Evolutionary conservation across 2,113 vertebrate species (phyloP).

Genomic region (Meles meles): DNA sequence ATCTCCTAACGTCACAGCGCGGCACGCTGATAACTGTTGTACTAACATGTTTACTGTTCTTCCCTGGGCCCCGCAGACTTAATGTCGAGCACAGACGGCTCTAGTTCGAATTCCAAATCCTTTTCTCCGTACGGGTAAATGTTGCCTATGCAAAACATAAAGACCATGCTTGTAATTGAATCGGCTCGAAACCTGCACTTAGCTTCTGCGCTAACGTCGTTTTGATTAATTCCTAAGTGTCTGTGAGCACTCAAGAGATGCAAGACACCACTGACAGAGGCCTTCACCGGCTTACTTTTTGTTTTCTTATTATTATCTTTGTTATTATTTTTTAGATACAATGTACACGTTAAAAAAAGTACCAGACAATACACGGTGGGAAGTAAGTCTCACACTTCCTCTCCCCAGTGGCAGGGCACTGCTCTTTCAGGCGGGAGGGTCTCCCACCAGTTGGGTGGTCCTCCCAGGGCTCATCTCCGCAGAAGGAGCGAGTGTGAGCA

Average conservation of each 20-base stretch:
- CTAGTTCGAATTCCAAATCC: conserved; percentile 44
- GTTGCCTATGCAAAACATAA: conserved; percentile 35
- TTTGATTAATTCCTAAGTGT: not conserved
- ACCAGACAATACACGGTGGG: not conserved
- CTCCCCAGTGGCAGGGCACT: not conserved
- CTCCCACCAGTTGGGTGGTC: not conserved
- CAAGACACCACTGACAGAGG: not conserved
- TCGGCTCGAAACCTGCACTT: not conserved
- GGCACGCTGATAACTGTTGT: not conserved
- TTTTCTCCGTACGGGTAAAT: conserved; percentile 33
- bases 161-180: not conserved
- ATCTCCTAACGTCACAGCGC: not conserved
- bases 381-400: not conserved
- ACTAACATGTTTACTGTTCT: conserved; percentile 38
- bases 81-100: not conserved
- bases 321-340: not conserved
- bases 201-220: not conserved
- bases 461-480: not conserved
- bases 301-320: not conserved
- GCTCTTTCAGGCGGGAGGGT: not conserved
- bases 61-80: not conserved
- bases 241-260: not conserved
- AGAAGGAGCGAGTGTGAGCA: not conserved
- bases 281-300: not conserved
- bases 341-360: not conserved